phyloP scores from a whole-genome alignment of 2,113 vertebrate genomes.

The Ctenomys sociabilis region DNA sequence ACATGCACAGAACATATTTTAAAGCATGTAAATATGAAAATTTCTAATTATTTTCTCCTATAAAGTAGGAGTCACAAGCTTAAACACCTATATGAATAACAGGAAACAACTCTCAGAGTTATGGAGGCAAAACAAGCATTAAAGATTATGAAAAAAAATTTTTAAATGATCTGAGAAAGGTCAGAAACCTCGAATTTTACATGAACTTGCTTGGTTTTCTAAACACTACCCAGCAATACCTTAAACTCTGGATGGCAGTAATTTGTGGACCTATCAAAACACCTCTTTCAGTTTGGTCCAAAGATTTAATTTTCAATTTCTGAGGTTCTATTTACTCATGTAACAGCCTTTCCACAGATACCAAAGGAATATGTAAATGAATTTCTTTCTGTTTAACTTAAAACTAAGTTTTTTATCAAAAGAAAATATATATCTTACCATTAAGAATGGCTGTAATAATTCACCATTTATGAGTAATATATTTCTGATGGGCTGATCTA shows the following conservation, averaged over 20 bases:
- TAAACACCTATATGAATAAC: neutral
- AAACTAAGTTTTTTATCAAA: conserved; percentile 23
- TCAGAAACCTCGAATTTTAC: neutral
- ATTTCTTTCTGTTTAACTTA: conserved; percentile 8
- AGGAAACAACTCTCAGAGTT: neutral
- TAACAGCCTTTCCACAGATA: neutral
- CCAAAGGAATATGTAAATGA: neutral
- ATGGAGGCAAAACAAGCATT: neutral
- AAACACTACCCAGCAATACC: neutral
- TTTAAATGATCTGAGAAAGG: neutral
- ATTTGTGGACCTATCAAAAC: neutral
- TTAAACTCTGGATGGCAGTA: neutral
- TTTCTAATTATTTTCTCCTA: conserved; percentile 22
- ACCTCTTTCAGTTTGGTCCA: neutral
- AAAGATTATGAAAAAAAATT: neutral
- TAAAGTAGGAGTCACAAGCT: conserved; percentile 21
- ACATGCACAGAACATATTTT: conserved; percentile 44
- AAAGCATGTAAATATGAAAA: conserved; percentile 47
- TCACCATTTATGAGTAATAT: neutral
- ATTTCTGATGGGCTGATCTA: neutral
- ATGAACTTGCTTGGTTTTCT: conserved; percentile 17
- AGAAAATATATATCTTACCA: neutral
- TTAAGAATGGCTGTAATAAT: neutral
- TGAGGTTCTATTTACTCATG: neutral
- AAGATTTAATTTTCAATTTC: neutral